Evolutionary conservation across 2,113 vertebrate genomes (phyloP), one percentile per base, ranked within the genome.

Genomic region (Cisticola juncidis): DNA sequence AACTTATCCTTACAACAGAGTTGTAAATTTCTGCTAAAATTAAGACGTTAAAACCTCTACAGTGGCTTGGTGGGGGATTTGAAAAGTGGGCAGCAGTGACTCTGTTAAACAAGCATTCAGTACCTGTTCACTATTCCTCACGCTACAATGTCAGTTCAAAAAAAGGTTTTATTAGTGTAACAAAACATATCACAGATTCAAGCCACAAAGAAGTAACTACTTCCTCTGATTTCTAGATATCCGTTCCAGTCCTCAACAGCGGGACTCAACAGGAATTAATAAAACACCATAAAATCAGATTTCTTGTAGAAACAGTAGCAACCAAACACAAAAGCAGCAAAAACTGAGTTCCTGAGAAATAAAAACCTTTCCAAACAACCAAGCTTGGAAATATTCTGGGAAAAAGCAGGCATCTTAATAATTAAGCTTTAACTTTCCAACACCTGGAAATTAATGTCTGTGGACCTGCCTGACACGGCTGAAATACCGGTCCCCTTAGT

Each of bases 61-160:
- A 3, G 0, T 1, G 5, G 31, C 33, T 78, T 29, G 1, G 44
- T 9, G 2, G 8, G 20, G 54, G 12, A 57, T 48, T 45, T 31
- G 40, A 73, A 47, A 31, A 40, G n/a, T 2, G 3, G 22, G 20
- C 56, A 74, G 42, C 17, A 88, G 38, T 1, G 3, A 36, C 36
- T 87, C 28, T 11, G 9, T 12, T 60, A 48, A 40, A 24, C 15
- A 12, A 68, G 38, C 54, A 33, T 36, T 66, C 21, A 56, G 40
- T 5, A 66, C 51, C 38, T 90, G 50, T 11, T 78, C 44, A 15
- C 51, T 33, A 23, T 51, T 53, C 73, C n/a, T 36, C 18, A 48
- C 13, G 40, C 40, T 61, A 48, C 54, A 36, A 11, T 0, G 1
- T 6, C 35, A 29, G 25, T 6, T 36, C 12, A 44, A 62, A 71